Percentiles rank a stretch among this genome's conserved stretches.
phyloP scores from a whole-genome alignment of 2,888 invertebrate species.

The Zelleria hepariella region DNA sequence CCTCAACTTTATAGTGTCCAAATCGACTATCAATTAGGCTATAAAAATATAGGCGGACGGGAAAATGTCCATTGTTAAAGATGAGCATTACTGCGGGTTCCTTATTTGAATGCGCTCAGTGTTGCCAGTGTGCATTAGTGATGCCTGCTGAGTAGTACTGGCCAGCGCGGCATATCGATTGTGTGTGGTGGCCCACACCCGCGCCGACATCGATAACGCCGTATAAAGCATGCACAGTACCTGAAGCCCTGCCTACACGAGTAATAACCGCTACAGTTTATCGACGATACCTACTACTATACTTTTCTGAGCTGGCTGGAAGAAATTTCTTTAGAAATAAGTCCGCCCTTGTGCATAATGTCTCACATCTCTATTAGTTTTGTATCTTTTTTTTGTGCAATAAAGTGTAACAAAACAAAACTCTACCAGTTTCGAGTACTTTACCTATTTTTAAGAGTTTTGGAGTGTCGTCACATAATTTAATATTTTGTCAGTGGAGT shows the following conservation, averaged over 20 bases:
- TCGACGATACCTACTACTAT: too few species aligned
- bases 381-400: too few species aligned
- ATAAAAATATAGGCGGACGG: conserved; percentile 37
- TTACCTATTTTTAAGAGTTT: too few species aligned
- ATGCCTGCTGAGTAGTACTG: conserved; percentile 49
- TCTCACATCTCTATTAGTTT: too few species aligned
- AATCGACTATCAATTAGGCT: conserved; percentile 50
- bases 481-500: too few species aligned
- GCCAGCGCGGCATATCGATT: conserved; percentile 54
- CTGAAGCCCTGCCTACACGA: neutral
- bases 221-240: neutral
- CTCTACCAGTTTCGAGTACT: too few species aligned
- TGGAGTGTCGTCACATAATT: too few species aligned
- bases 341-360: too few species aligned
- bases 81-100: conserved; percentile 33
- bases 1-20: neutral
- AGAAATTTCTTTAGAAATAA: too few species aligned
- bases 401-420: too few species aligned
- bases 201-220: conserved; percentile 5
- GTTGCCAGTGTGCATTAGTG: conserved; percentile 48
- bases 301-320: too few species aligned
- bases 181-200: conserved; percentile 49
- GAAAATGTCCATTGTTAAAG: conserved; percentile 25
- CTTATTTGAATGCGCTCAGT: conserved; percentile 55
- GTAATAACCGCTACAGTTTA: too few species aligned